A percentile compares a stretch with the other conserved stretches of the same genome.
Conservation (phyloP, 2,113 vertebrate genomes). For the Notarius lentiginosus region DNA sequence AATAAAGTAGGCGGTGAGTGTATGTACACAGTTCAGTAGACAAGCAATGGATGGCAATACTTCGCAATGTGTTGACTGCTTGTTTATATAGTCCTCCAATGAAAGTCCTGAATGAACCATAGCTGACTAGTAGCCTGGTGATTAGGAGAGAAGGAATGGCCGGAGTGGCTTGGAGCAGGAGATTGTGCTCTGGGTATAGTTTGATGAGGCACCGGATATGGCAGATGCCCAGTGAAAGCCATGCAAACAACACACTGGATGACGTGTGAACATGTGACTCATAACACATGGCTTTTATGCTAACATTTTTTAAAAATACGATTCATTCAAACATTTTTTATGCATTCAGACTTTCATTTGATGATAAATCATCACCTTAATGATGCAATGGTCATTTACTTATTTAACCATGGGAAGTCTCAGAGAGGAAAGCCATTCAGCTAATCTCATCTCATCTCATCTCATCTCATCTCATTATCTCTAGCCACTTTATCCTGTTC, state of each 20-base stretch:
- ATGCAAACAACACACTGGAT: not conserved
- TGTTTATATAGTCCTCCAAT: not conserved
- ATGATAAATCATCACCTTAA: not conserved
- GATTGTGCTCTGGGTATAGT: not conserved
- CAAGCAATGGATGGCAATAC: not conserved
- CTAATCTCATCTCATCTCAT: too few species aligned
- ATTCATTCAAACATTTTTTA: not conserved
- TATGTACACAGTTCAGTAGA: not conserved
- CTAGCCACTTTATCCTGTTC: too few species aligned
- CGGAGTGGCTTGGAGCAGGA: not conserved
- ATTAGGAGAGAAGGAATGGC: not conserved
- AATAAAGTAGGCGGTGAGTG: too few species aligned
- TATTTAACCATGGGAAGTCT: constrained; percentile 12
- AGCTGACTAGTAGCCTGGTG: not conserved
- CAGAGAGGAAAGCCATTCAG: not conserved
- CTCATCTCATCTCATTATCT: too few species aligned
- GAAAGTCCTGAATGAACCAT: not conserved
- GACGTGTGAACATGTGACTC: not conserved
- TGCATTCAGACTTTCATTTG: not conserved
- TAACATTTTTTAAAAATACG: too few species aligned
- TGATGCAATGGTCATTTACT: constrained; percentile 1
- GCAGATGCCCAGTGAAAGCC: not conserved
- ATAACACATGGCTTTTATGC: not conserved
- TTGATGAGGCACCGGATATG: not conserved
- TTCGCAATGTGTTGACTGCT: not conserved